Evolutionary conservation across 2,888 invertebrate species (phyloP).

Genomic region (Conops quadrifasciatus): DNA sequence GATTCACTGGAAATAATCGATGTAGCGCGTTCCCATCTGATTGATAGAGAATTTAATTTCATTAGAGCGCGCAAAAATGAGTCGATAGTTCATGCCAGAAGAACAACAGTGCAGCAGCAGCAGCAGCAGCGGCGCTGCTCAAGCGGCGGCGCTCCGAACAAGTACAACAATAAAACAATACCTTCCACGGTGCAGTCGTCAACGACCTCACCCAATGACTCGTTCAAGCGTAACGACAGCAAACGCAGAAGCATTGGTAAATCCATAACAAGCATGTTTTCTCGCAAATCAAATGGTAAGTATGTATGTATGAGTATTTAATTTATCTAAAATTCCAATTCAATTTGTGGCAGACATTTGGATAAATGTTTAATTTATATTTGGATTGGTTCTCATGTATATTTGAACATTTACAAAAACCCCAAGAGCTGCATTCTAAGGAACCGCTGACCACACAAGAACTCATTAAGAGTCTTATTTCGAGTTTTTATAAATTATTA

Average conservation of each 20-base stretch:
- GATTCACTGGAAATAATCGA: slow-evolving; percentile 73
- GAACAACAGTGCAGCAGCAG: slow-evolving; percentile 50
- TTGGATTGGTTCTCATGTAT: too few relatives aligned
- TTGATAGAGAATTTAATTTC: slow-evolving; percentile 80
- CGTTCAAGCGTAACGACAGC: slow-evolving; percentile 73
- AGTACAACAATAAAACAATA: slow-evolving; percentile 60
- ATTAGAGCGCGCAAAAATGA: slow-evolving; percentile 72
- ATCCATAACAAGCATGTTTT: slow-evolving; percentile 79
- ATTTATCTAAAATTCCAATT: background rate
- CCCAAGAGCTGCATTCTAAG: background rate
- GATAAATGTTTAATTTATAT: too few relatives aligned
- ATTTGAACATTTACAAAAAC: too few relatives aligned
- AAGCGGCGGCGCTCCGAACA: slow-evolving; percentile 50
- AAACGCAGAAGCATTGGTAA: slow-evolving; percentile 81
- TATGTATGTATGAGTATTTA: slow-evolving; percentile 13
- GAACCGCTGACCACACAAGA: background rate
- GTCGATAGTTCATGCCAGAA: slow-evolving; percentile 64
- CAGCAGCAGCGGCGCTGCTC: slow-evolving; percentile 43
- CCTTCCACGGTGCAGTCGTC: slow-evolving; percentile 62
- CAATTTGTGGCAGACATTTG: slow-evolving; percentile 5
- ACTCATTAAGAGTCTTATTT: too few relatives aligned
- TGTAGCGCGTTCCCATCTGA: slow-evolving; percentile 80
- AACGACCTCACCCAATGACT: slow-evolving; percentile 65
- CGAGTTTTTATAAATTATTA: too few relatives aligned
- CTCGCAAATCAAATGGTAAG: slow-evolving; percentile 68